phyloP scores from a whole-genome alignment of 2,797 vertebrate genomes.

The Philypnodon macrostomus region DNA sequence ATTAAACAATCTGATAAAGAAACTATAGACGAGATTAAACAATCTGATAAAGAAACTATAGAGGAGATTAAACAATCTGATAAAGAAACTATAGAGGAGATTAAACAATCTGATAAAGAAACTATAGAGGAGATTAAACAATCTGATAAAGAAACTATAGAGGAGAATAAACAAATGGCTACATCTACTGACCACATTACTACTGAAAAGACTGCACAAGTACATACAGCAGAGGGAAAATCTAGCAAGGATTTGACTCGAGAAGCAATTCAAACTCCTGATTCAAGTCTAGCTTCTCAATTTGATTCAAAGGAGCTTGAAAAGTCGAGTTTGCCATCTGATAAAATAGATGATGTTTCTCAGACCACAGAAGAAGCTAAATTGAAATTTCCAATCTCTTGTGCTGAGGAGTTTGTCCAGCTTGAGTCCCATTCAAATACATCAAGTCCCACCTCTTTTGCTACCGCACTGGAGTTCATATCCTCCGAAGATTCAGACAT shows the following conservation, averaged over 20 bases:
- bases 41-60: too few species aligned
- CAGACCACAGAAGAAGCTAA: neutral
- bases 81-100: too few species aligned
- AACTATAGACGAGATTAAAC: conserved; percentile 8
- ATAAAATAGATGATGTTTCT: neutral
- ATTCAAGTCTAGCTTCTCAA: neutral
- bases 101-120: too few species aligned
- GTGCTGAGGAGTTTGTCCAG: neutral
- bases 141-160: too few species aligned
- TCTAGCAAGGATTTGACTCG: neutral
- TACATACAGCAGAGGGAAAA: neutral
- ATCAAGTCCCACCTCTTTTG: conserved; percentile 4
- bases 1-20: conserved; percentile 10
- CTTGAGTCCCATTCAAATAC: conserved; percentile 3
- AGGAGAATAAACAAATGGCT: conserved; percentile 7
- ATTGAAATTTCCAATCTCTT: neutral
- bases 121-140: too few species aligned
- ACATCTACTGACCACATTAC: neutral
- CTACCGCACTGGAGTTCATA: neutral
- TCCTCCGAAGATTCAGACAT: conserved; percentile 3
- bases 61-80: too few species aligned
- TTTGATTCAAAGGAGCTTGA: neutral
- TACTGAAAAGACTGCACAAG: neutral
- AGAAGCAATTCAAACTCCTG: neutral
- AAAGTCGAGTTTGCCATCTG: neutral